A percentile compares a stretch with the other conserved stretches of the same genome.
Evolutionary conservation across 2,113 vertebrate species (phyloP).

Genomic region (Naja naja): DNA sequence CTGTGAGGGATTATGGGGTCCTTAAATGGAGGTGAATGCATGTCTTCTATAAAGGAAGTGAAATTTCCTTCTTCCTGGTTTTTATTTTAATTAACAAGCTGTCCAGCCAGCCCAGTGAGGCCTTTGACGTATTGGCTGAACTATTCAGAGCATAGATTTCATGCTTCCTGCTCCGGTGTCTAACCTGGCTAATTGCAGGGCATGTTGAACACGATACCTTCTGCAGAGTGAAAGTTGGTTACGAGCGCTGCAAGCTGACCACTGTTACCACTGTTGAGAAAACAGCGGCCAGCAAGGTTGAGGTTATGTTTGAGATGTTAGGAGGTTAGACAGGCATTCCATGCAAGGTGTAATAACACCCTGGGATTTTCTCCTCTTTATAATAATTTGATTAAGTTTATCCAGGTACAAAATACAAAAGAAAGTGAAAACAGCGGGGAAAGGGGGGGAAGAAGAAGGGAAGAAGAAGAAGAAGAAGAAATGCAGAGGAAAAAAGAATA

Average conservation of each 20-base stretch:
- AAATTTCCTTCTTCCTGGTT: constrained; percentile 20
- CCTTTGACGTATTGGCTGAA: background rate
- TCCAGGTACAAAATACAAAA: no score
- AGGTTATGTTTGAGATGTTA: background rate
- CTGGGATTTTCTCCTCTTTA: background rate
- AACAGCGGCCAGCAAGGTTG: background rate
- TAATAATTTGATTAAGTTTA: background rate
- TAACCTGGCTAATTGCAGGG: background rate
- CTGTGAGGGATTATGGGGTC: no score
- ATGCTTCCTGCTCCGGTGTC: background rate
- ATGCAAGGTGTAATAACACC: background rate
- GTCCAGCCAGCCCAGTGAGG: constrained; percentile 37
- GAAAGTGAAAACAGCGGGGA: no score
- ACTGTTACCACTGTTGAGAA: background rate
- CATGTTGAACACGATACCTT: background rate
- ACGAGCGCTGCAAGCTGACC: background rate
- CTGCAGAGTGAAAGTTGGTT: background rate
- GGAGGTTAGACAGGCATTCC: background rate
- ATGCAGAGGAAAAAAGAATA: no score
- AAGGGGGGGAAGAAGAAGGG: no score
- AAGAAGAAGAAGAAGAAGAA: no score
- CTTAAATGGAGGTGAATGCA: no score
- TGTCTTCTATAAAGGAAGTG: background rate
- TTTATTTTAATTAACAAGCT: constrained; percentile 43
- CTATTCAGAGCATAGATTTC: background rate